phyloP scores from a whole-genome alignment of 2,797 vertebrate species.

The Eupleurogrammus muticus region DNA sequence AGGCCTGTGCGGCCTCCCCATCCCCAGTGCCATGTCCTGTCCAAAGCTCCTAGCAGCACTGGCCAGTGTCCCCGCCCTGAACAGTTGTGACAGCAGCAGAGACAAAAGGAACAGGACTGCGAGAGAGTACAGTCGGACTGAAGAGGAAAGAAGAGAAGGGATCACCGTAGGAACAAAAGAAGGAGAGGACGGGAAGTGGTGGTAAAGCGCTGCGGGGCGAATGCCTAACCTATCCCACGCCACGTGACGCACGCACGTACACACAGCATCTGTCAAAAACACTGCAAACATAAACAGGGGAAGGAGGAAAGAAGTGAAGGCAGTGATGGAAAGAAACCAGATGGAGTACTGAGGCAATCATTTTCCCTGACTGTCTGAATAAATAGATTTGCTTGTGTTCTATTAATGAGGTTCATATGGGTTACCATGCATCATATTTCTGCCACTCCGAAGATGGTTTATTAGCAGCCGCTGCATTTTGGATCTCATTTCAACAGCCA shows the following conservation, averaged over 20 bases:
- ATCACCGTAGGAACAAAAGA: conserved; percentile 29
- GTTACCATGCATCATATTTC: conserved; percentile 78
- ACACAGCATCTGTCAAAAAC: conserved; percentile 46
- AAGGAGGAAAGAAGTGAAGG: conserved; percentile 16
- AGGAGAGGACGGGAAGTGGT: conserved; percentile 38
- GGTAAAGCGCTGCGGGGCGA: conserved; percentile 48
- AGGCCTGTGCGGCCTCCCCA: conserved; percentile 41
- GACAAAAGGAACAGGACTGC: conserved; percentile 61
- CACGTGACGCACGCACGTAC: conserved; percentile 7
- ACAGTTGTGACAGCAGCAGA: conserved; percentile 69
- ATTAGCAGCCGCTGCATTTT: conserved; percentile 70
- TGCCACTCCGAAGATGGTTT: conserved; percentile 74
- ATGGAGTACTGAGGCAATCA: conserved; percentile 71
- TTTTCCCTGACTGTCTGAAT: conserved; percentile 76
- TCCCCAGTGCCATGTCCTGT: conserved; percentile 65
- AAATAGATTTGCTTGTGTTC: conserved; percentile 81
- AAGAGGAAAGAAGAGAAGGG: conserved; percentile 13
- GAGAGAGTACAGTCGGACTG: conserved; percentile 22
- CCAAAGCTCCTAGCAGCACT: conserved; percentile 59
- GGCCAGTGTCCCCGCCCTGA: conserved; percentile 63
- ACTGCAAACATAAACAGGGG: conserved; percentile 31
- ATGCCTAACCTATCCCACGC: conserved; percentile 18
- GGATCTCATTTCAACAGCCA: conserved; percentile 75
- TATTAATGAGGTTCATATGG: conserved; percentile 81
- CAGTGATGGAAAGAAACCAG: conserved; percentile 47